Conservation (phyloP, 2,888 invertebrate genomes). For the Spatulosminthurus flaviceps region DNA sequence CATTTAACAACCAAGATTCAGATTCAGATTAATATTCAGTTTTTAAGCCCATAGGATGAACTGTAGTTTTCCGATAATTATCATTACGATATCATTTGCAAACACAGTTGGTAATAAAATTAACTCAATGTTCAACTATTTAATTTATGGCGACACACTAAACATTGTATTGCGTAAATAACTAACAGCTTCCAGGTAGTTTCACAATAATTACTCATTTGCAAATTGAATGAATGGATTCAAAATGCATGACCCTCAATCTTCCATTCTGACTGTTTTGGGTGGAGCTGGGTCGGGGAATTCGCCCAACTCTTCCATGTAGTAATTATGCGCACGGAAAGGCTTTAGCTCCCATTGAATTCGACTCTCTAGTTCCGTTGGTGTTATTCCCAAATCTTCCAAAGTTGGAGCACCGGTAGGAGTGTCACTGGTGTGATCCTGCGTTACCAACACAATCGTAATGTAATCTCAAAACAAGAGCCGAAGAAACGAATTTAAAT, state of each 20-base stretch:
- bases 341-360: slow-evolving; percentile 84
- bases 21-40: slow-evolving; percentile 48
- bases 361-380: slow-evolving; percentile 80
- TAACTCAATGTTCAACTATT: slow-evolving; percentile 24
- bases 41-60: background rate
- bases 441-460: slow-evolving; percentile 60
- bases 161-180: slow-evolving; percentile 20
- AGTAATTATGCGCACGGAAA: slow-evolving; percentile 75
- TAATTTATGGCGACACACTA: slow-evolving; percentile 31
- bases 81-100: background rate
- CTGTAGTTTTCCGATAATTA: background rate
- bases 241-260: background rate
- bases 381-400: slow-evolving; percentile 85
- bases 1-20: slow-evolving; percentile 36
- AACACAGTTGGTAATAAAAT: background rate
- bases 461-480: background rate
- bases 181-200: background rate
- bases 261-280: slow-evolving; percentile 35
- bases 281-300: slow-evolving; percentile 75
- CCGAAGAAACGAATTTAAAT: slow-evolving; percentile 3
- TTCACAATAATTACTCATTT: background rate
- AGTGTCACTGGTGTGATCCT: slow-evolving; percentile 82
- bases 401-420: slow-evolving; percentile 77
- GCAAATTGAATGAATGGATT: background rate
- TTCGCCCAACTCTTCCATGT: slow-evolving; percentile 80